These are phyloP conservation scores for Daboia siamensis DNA, from an alignment of 2,113 vertebrate species.

Conservation along the genomic window DNA sequence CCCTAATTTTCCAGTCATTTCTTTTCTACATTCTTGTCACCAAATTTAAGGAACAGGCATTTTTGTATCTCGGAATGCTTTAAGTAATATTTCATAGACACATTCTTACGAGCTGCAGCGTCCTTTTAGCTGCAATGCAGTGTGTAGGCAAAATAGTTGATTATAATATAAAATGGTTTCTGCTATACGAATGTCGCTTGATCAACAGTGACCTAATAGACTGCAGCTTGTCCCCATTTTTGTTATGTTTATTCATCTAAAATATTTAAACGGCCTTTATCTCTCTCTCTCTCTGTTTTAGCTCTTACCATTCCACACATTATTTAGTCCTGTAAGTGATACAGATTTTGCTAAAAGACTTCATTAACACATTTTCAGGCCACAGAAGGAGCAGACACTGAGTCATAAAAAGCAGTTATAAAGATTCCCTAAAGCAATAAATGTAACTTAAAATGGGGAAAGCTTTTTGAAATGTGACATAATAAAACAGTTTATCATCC, in stretches of 20 bases:
- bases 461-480: conserved; percentile 6
- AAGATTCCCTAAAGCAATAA: conserved; percentile 22
- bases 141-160: background rate
- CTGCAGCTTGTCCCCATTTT: conserved; percentile 16
- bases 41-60: background rate
- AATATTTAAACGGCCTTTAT: conserved; percentile 11
- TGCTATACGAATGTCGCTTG: background rate
- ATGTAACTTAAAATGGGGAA: background rate
- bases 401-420: conserved; percentile 14
- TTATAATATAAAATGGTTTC: background rate
- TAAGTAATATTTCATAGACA: background rate
- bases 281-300: background rate
- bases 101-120: background rate
- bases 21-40: background rate
- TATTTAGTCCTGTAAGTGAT: background rate
- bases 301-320: background rate
- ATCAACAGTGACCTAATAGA: conserved; percentile 7
- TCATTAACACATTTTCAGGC: conserved; percentile 18
- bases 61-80: background rate
- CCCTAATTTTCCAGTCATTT: background rate
- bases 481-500: background rate
- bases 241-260: conserved; percentile 12
- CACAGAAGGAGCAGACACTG: background rate
- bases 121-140: conserved; percentile 23
- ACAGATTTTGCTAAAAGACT: conserved; percentile 19